These are phyloP conservation scores for Conus ventricosus DNA, from an alignment of 1,140 invertebrate species.

Conservation along the genomic window DNA sequence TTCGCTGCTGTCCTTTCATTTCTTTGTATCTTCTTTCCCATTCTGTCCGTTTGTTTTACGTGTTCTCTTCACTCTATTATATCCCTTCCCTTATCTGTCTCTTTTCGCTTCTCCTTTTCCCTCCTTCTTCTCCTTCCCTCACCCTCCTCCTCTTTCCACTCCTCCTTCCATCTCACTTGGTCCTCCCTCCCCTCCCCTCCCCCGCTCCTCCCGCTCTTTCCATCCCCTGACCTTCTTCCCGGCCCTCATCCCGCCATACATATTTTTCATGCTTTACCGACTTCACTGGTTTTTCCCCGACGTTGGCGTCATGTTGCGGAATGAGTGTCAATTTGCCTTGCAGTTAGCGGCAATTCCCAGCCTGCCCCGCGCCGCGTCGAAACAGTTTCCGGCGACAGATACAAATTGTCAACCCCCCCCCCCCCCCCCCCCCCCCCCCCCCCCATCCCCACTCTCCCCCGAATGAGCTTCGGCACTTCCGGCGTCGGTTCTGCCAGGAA, in stretches of 20 bases:
- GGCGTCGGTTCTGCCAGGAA: too few species aligned
- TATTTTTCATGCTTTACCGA: too few species aligned
- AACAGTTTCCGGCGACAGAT: too few species aligned
- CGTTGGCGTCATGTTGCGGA: not conserved
- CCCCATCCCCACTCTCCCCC: too few species aligned
- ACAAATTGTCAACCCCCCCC: too few species aligned
- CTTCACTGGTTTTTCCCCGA: too few species aligned
- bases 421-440: too few species aligned
- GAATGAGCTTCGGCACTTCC: too few species aligned
- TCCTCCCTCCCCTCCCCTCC: conserved; percentile 16
- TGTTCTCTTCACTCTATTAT: not conserved
- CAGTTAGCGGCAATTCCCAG: not conserved
- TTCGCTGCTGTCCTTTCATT: not conserved
- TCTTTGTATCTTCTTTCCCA: not conserved
- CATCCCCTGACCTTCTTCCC: not conserved
- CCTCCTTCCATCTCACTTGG: conserved; percentile 15
- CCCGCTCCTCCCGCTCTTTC: conserved; percentile 28
- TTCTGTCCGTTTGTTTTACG: not conserved
- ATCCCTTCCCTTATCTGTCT: not conserved
- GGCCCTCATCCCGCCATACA: not conserved
- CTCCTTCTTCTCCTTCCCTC: conserved; percentile 8
- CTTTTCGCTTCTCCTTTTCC: not conserved
- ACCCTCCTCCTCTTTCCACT: not conserved
- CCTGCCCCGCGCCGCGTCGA: too few species aligned
- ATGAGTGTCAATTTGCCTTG: conserved; percentile 19